phyloP scores from a whole-genome alignment of 2,888 invertebrate species.

The Metellina segmentata region DNA sequence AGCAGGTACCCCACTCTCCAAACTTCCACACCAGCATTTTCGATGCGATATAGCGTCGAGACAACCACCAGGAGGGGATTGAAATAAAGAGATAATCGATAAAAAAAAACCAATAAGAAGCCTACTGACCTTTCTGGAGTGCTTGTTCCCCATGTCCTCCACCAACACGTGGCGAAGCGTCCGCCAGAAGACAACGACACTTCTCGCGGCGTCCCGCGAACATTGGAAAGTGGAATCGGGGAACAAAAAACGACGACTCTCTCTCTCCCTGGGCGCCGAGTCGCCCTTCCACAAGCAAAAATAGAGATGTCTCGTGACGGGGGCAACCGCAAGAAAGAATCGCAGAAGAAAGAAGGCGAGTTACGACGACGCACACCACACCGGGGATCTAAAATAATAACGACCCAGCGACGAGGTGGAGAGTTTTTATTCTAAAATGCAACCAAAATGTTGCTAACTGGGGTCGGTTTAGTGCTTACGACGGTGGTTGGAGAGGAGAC shows the following conservation, averaged over 20 bases:
- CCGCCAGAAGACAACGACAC: background rate
- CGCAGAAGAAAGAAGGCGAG: slow-evolving; percentile 13
- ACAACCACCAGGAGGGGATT: no score
- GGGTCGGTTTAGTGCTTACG: background rate
- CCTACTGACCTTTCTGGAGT: slow-evolving; percentile 51
- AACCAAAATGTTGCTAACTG: background rate
- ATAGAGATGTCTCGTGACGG: slow-evolving; percentile 63
- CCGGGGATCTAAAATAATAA: slow-evolving; percentile 46
- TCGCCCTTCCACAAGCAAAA: slow-evolving; percentile 33
- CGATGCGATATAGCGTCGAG: no score
- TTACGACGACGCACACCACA: background rate
- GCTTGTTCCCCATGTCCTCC: slow-evolving; percentile 44
- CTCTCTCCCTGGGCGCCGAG: slow-evolving; percentile 28
- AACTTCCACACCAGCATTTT: no score
- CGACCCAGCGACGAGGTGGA: background rate
- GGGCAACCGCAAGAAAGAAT: slow-evolving; percentile 63
- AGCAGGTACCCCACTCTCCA: no score
- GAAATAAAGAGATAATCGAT: background rate
- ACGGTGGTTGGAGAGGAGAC: background rate
- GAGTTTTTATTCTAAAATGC: background rate
- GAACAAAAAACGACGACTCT: background rate
- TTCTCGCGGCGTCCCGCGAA: background rate
- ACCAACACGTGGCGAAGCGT: slow-evolving; percentile 22
- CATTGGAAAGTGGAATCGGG: no score
- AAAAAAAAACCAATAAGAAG: background rate